A percentile compares a stretch with the other conserved stretches of the same genome.
phyloP scores from a whole-genome alignment of 1,140 invertebrate genomes.

The Ylistrum balloti region DNA sequence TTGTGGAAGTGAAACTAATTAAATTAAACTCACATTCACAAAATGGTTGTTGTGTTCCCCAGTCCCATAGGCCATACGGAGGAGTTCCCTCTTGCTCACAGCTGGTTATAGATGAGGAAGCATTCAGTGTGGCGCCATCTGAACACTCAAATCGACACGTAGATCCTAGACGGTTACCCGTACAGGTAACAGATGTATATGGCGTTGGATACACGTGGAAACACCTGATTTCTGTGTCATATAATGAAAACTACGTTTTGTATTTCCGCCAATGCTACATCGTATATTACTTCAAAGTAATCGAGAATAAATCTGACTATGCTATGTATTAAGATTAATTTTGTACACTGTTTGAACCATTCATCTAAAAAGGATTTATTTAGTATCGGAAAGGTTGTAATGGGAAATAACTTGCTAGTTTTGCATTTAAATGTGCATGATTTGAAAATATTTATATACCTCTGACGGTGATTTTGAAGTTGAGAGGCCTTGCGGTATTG shows the following conservation, averaged over 20 bases:
- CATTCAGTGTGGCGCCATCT: not conserved
- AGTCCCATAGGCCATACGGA: not conserved
- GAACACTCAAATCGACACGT: not conserved
- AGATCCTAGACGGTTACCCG: not conserved
- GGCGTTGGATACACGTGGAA: not conserved
- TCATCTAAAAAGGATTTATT: too few species aligned
- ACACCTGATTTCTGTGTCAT: slow-evolving; percentile 36
- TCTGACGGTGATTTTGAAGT: not conserved
- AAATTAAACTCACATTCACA: slow-evolving; percentile 43
- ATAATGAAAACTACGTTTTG: too few species aligned
- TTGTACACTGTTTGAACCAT: too few species aligned
- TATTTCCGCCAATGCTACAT: too few species aligned
- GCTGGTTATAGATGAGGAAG: not conserved
- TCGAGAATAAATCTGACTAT: too few species aligned
- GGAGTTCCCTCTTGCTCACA: not conserved
- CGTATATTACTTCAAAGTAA: too few species aligned
- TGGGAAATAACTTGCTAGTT: too few species aligned
- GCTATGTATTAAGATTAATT: too few species aligned
- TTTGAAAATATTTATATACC: not conserved
- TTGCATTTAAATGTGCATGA: too few species aligned
- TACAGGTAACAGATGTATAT: not conserved
- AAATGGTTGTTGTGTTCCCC: slow-evolving; percentile 26
- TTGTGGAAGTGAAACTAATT: too few species aligned
- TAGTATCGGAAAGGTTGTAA: too few species aligned
- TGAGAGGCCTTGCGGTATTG: not conserved